phyloP scores from a whole-genome alignment of 2,113 vertebrate genomes.

The Anhinga anhinga region DNA sequence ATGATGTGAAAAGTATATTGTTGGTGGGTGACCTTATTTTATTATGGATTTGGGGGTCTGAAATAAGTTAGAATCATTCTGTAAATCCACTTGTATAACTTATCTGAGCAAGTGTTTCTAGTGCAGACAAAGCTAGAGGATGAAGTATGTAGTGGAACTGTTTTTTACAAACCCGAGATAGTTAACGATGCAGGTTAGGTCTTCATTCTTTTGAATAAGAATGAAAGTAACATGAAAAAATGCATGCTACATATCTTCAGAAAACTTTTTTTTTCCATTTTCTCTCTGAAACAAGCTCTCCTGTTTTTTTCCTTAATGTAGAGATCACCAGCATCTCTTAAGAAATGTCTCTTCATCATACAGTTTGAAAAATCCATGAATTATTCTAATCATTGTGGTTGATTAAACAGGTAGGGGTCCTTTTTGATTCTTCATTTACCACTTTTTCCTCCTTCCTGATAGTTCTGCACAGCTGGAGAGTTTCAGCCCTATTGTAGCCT shows the following conservation, averaged over 20 bases:
- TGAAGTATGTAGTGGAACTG: background rate
- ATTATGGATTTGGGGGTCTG: background rate
- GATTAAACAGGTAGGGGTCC: slow-evolving; percentile 28
- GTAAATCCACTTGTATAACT: background rate
- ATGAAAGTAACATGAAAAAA: background rate
- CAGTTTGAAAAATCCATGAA: background rate
- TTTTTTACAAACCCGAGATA: background rate
- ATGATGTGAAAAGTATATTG: background rate
- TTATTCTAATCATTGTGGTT: background rate
- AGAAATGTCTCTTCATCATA: background rate
- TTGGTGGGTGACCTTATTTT: background rate
- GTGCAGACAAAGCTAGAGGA: background rate
- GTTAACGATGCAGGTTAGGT: background rate
- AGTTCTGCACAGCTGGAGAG: slow-evolving; percentile 40
- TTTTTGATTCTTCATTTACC: background rate
- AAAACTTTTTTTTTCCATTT: background rate
- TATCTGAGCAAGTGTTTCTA: background rate
- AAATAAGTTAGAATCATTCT: background rate
- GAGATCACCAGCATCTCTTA: background rate
- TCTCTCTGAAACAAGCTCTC: background rate
- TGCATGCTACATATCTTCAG: background rate
- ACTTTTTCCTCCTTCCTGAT: slow-evolving; percentile 19
- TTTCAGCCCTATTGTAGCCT: slow-evolving; percentile 21
- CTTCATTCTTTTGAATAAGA: background rate
- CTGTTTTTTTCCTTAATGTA: background rate